Percentiles rank a stretch among this genome's conserved stretches.
Conservation (phyloP, 2,113 vertebrate genomes). For the Megaceryle torquata region DNA sequence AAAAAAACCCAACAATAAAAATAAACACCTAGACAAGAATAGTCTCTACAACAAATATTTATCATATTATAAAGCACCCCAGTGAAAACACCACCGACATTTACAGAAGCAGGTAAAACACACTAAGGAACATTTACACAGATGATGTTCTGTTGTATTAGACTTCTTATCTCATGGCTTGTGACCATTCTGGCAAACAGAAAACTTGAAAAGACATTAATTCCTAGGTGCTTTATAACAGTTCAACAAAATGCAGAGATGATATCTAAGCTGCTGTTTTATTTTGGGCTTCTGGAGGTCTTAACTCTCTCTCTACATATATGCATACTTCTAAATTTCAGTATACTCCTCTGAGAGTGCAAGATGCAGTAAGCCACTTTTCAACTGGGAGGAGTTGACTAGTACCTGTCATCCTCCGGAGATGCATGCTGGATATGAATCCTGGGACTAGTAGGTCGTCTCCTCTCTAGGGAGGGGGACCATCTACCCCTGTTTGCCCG, state of each 20-base stretch:
- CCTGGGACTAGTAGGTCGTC: constrained; percentile 94
- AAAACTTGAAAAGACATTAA: not conserved
- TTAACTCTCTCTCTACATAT: not conserved
- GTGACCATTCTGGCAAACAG: not conserved
- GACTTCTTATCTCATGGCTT: not conserved
- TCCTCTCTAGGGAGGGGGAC: constrained; percentile 93
- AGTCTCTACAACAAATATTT: not conserved
- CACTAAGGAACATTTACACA: not conserved
- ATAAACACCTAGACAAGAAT: not conserved
- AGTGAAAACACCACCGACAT: not conserved
- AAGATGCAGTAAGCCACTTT: constrained; percentile 55
- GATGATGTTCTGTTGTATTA: not conserved
- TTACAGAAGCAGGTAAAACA: not conserved
- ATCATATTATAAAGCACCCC: constrained; percentile 55
- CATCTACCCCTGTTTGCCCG: constrained; percentile 82
- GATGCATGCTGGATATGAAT: constrained; percentile 97
- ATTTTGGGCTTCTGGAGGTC: constrained; percentile 12
- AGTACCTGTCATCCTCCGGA: constrained; percentile 98
- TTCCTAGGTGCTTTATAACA: constrained; percentile 51
- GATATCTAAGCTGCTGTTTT: not conserved
- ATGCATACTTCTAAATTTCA: not conserved
- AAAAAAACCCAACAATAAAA: not conserved
- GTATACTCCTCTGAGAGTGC: constrained; percentile 29
- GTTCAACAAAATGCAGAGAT: not conserved
- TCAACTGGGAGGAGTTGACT: constrained; percentile 76